Conservation (phyloP, 1,140 invertebrate species). For the Ephestia elutella region DNA sequence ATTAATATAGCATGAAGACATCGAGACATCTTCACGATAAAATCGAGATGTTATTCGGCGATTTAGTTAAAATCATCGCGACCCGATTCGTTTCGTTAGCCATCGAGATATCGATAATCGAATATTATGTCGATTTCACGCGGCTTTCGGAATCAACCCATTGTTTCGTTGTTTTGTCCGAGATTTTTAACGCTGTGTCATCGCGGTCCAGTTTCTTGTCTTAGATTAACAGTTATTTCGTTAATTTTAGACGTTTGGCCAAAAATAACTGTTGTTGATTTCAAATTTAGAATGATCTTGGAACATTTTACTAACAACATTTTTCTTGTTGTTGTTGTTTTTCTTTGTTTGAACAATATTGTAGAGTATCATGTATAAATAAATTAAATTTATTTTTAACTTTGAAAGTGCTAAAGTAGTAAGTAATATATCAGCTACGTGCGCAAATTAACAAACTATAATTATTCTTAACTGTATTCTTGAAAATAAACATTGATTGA, state of each 20-base stretch:
- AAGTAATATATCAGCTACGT: no score
- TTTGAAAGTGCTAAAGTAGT: no score
- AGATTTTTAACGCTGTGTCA: not conserved
- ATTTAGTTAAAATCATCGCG: conserved; percentile 6
- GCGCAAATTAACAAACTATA: no score
- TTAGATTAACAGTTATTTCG: not conserved
- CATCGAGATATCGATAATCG: conserved; percentile 29
- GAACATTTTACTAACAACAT: not conserved
- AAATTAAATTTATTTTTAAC: no score
- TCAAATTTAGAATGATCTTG: not conserved
- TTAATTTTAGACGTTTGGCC: not conserved
- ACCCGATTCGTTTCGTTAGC: conserved; percentile 8
- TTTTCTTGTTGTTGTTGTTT: no score
- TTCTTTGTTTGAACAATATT: no score
- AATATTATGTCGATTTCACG: conserved; percentile 50
- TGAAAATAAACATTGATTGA: no score
- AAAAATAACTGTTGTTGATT: conserved; percentile 7
- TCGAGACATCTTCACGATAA: conserved; percentile 1
- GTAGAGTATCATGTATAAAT: no score
- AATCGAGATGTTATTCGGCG: conserved; percentile 6
- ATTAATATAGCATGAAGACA: not conserved
- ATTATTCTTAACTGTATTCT: no score
- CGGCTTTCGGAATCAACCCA: conserved; percentile 46
- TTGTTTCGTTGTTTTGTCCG: conserved; percentile 32
- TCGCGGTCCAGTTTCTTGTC: not conserved